Evolutionary conservation across 2,888 invertebrate species (phyloP).

Genomic region (Gymnoscelis rufifasciata): DNA sequence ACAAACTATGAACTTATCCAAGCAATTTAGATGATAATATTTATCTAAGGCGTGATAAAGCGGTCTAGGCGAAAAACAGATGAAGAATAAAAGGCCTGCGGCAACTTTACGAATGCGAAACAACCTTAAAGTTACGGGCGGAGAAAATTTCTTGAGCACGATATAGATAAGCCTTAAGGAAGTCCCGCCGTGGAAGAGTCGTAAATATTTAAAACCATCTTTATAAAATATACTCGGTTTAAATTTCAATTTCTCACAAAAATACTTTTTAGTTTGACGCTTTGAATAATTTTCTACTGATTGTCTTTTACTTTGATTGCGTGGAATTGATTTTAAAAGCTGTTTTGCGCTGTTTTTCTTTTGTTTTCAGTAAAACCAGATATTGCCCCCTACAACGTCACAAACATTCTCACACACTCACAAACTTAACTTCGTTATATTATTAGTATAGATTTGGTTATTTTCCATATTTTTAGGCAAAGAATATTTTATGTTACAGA

Average conservation of each 20-base stretch:
- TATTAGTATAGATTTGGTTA: no score
- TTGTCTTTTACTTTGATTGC: no score
- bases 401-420: no score
- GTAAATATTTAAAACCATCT: slow-evolving; percentile 20
- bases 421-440: no score
- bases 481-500: no score
- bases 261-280: no score
- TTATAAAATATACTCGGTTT: slow-evolving; percentile 25
- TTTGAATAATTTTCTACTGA: no score
- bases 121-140: slow-evolving; percentile 15
- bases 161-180: slow-evolving; percentile 27
- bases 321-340: no score
- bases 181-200: slow-evolving; percentile 20
- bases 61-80: slow-evolving; percentile 30
- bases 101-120: slow-evolving; percentile 23
- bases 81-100: slow-evolving; percentile 22
- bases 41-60: slow-evolving; percentile 29
- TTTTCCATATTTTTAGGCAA: no score
- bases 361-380: no score
- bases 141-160: slow-evolving; percentile 16
- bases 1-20: slow-evolving; percentile 20
- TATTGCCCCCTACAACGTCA: no score
- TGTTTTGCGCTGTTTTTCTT: no score
- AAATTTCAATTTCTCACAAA: slow-evolving; percentile 28
- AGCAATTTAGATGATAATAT: slow-evolving; percentile 40